Evolutionary conservation across 2,797 vertebrate genomes (phyloP).

Genomic region (Acipenser transmontanus): DNA sequence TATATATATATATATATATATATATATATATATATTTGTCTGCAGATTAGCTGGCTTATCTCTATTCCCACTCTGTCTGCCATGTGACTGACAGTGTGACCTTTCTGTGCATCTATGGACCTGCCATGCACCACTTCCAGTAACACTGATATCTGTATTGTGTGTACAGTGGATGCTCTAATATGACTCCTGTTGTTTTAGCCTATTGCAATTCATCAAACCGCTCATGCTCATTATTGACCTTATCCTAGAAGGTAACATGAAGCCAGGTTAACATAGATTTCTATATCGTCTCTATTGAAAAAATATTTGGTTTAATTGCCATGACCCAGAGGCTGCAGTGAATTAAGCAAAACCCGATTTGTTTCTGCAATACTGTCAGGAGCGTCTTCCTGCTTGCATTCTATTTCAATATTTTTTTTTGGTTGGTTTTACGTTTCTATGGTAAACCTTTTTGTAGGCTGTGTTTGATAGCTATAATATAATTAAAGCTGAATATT

Average conservation of each 20-base stretch:
- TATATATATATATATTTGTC: slow-evolving; percentile 18
- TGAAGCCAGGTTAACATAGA: slow-evolving; percentile 35
- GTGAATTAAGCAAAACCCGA: not conserved
- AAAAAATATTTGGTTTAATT: slow-evolving; percentile 22
- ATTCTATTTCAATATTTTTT: no score
- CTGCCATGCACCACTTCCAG: slow-evolving; percentile 24
- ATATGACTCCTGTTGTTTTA: slow-evolving; percentile 35
- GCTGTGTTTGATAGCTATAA: no score
- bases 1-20: slow-evolving; percentile 16
- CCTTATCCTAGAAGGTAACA: slow-evolving; percentile 36
- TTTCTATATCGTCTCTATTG: slow-evolving; percentile 21
- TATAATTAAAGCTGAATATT: no score
- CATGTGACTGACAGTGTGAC: slow-evolving; percentile 23
- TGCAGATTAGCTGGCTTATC: slow-evolving; percentile 29
- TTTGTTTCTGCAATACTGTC: no score
- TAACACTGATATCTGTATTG: slow-evolving; percentile 35
- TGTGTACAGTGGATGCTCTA: slow-evolving; percentile 27
- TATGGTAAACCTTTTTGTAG: no score
- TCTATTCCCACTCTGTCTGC: slow-evolving; percentile 23
- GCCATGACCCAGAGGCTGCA: slow-evolving; percentile 15
- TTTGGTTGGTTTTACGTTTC: no score
- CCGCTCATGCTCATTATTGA: slow-evolving; percentile 28
- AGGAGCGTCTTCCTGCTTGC: no score
- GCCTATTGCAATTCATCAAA: slow-evolving; percentile 42
- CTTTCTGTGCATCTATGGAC: slow-evolving; percentile 25